These are phyloP conservation scores for Grallaria varia DNA, from an alignment of 2,113 vertebrate species.

Conservation along the genomic window DNA sequence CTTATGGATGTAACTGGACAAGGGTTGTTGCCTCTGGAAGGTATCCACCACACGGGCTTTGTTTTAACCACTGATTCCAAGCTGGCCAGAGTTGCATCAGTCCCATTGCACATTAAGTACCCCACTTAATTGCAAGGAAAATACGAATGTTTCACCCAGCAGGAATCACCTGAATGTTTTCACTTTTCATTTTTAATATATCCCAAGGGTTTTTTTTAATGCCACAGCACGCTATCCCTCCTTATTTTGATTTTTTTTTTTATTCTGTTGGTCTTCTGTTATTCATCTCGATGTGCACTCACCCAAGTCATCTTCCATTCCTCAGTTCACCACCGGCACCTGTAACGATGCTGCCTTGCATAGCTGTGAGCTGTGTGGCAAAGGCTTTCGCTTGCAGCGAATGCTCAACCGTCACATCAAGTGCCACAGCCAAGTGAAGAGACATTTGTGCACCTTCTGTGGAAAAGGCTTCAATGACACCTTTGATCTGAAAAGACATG, in stretches of 20 bases:
- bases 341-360: constrained; percentile 60
- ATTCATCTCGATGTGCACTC: background rate
- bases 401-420: constrained; percentile 87
- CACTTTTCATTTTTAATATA: background rate
- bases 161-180: background rate
- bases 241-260: background rate
- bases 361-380: constrained; percentile 79
- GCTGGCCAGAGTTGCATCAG: background rate
- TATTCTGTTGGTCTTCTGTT: background rate
- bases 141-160: background rate
- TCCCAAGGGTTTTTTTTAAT: background rate
- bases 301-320: background rate
- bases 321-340: constrained; percentile 78
- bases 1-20: rapidly evolving
- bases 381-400: constrained; percentile 80
- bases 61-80: background rate
- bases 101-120: rapidly evolving
- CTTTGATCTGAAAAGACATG: constrained; percentile 82
- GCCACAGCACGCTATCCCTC: background rate
- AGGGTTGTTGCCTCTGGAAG: background rate
- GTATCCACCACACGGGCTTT: background rate
- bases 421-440: constrained; percentile 84
- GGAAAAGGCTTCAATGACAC: constrained; percentile 88
- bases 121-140: background rate
- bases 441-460: constrained; percentile 84